Conservation (phyloP, 30 jellyfish, hydroid and myxozoan species). For the Hydra vulgaris region DNA sequence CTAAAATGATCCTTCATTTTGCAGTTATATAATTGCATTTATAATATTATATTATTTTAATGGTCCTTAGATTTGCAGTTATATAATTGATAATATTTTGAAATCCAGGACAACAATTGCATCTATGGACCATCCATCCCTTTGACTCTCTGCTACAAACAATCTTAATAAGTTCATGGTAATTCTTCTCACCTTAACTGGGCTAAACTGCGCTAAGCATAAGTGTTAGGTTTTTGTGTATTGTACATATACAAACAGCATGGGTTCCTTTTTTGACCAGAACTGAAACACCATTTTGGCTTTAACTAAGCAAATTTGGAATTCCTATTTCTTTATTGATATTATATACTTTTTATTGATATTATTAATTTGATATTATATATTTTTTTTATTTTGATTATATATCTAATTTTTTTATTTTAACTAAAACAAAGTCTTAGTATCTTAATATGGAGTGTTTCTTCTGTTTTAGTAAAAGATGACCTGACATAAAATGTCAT, state of each 20-base stretch:
- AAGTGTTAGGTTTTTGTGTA: constrained; percentile 37
- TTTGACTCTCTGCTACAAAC: constrained; percentile 19
- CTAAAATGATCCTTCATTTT: background rate
- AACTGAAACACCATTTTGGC: constrained; percentile 49
- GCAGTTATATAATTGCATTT: no score
- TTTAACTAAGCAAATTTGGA: constrained; percentile 43
- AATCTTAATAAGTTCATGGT: constrained; percentile 27
- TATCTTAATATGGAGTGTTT: no score
- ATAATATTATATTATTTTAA: no score
- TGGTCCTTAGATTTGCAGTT: background rate
- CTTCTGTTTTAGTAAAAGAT: no score
- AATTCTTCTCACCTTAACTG: background rate
- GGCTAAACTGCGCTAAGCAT: constrained; percentile 11
- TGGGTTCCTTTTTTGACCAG: constrained; percentile 53
- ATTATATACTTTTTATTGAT: background rate
- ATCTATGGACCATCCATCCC: constrained; percentile 55
- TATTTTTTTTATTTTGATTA: no score
- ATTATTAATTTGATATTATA: background rate
- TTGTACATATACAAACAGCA: constrained; percentile 64
- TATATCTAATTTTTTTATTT: no score
- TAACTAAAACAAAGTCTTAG: no score
- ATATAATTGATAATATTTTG: background rate
- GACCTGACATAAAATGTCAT: no score
- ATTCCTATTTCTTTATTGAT: background rate
- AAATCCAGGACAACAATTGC: constrained; percentile 38